These are phyloP conservation scores for Macrochelys suwanniensis DNA, from an alignment of 2,797 vertebrate species.

Conservation along the genomic window DNA sequence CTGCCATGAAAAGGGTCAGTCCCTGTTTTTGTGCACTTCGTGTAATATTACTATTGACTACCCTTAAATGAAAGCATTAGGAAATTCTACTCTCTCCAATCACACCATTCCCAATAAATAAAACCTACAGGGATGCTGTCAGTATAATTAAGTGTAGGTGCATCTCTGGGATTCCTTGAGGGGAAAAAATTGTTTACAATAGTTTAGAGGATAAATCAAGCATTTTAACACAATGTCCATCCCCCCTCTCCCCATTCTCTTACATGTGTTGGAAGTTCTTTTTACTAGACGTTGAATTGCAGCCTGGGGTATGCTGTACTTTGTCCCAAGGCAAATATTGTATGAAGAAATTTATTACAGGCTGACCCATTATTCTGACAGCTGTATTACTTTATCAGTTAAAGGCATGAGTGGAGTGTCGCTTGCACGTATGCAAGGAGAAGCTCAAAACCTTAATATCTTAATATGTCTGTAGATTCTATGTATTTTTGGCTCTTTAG, in stretches of 20 bases:
- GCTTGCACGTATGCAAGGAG: background rate
- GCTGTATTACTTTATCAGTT: background rate
- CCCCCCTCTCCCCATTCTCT: background rate
- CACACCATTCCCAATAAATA: background rate
- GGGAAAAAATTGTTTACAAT: background rate
- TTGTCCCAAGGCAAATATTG: background rate
- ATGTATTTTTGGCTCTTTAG: background rate
- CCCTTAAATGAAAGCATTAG: background rate
- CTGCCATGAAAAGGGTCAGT: background rate
- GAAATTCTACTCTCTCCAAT: background rate
- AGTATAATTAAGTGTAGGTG: background rate
- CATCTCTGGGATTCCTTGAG: background rate
- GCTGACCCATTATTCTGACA: background rate
- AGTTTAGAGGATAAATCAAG: background rate
- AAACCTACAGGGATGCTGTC: background rate
- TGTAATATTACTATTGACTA: fast-evolving
- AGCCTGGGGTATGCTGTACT: fast-evolving
- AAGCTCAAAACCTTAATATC: background rate
- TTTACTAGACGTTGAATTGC: background rate
- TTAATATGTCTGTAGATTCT: background rate
- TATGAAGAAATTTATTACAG: background rate
- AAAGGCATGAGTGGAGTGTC: background rate
- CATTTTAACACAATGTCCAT: background rate
- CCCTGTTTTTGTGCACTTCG: background rate
- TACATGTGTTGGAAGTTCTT: background rate